Evolutionary conservation across 2,797 vertebrate species (phyloP), one percentile per base, ranked within the genome.

Genomic region (Furcifer pardalis): DNA sequence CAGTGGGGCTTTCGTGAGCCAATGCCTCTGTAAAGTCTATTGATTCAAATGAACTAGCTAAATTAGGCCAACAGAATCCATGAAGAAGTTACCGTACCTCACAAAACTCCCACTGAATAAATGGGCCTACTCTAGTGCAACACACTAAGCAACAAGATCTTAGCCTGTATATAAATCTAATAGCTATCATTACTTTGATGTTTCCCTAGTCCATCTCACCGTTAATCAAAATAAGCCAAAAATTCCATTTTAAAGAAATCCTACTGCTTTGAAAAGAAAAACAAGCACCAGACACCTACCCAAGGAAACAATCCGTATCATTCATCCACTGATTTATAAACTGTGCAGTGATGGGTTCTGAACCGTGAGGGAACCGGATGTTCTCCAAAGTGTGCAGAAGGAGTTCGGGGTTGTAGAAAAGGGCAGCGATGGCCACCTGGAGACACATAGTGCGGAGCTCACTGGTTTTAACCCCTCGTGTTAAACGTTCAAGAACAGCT

Each of bases 281-380:
- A 32, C n/a, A 60, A 74, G 0, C 1, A 13, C 49, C 12, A 78
- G 42, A 84, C n/a, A 92, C 96, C 94, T 93, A 97, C 98, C 98
- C 98, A 52, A 99, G 95, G 89, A 99, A 99, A 94, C 98, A 99
- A 94, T 99, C 98, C 0, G 98, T 99, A 92, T 99, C 98, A 1
- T 97, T 99, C 96, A 99, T 98, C 98, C 98, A 99, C 91, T 99
- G 98, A 94, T 99, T 99, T 94, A 99, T 96, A 92, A 99, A 99
- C 95, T 98, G 98, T 0, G 97, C 97, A 0, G 98, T 99, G 94
- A 99, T 97, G n/a, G 98, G 97, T 81, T 98, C 97, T 0, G 98
- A 96, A 91, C 96, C 98, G 93, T 98, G 97, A 15, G 97, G 97
- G 93, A 99, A 97, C 88, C 97, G 97, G 92, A 98, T 97, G 90